These are phyloP conservation scores for Bucco capensis DNA, from an alignment of 2,113 vertebrate genomes.

Conservation along the genomic window DNA sequence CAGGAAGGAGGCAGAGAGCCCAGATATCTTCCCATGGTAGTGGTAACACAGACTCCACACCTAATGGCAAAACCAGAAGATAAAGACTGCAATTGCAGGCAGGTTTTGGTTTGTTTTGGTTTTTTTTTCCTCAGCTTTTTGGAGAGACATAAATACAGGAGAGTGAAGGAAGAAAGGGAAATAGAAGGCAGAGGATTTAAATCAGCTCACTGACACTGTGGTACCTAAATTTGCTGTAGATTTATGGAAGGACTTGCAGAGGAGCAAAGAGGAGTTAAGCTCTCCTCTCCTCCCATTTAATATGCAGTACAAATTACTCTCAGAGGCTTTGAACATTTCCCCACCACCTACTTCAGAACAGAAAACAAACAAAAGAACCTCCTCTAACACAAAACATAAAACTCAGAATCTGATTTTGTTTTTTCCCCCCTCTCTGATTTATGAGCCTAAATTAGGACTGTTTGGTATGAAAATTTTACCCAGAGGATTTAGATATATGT, in stretches of 20 bases:
- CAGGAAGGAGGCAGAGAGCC: slow-evolving; percentile 31
- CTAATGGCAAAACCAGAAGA: slow-evolving; percentile 40
- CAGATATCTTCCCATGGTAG: slow-evolving; percentile 27
- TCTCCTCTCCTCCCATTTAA: not conserved
- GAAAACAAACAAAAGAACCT: not conserved
- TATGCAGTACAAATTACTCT: not conserved
- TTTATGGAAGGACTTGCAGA: not conserved
- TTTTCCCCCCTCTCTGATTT: not conserved
- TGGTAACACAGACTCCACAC: not conserved
- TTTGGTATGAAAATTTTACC: slow-evolving; percentile 2
- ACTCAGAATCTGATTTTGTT: not conserved
- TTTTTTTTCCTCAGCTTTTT: not conserved
- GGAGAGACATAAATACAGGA: not conserved
- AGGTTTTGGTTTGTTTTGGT: no score
- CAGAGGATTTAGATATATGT: not conserved
- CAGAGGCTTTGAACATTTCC: not conserved
- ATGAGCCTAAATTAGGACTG: slow-evolving; percentile 5
- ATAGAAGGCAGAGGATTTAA: not conserved
- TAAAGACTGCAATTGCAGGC: not conserved
- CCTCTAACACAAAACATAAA: not conserved
- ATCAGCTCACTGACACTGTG: not conserved
- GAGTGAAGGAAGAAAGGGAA: not conserved
- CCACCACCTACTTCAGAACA: not conserved
- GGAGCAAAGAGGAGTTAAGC: not conserved
- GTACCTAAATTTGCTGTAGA: not conserved